Evolutionary conservation across 1,140 invertebrate species (phyloP).

Genomic region (Lepeophtheirus salmonis): DNA sequence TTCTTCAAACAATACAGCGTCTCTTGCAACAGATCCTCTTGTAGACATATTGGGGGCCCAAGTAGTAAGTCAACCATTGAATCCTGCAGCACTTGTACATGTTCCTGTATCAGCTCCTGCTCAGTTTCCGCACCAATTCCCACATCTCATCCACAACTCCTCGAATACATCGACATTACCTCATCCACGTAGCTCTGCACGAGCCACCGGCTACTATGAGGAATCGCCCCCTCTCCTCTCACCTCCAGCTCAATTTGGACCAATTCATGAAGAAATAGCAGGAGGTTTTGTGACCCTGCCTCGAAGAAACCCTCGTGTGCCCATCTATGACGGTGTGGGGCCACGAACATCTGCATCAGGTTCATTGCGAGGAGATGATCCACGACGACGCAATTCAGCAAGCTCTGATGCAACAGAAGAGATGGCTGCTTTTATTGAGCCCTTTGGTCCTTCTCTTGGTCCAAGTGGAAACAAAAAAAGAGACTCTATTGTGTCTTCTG

Average conservation of each 20-base stretch:
- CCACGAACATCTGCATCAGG: conserved; percentile 7
- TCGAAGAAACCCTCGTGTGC: background rate
- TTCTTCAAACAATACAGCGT: background rate
- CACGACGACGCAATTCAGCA: background rate
- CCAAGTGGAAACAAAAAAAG: background rate
- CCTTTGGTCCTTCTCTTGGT: background rate
- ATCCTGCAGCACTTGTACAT: conserved; percentile 12
- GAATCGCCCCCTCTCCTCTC: conserved; percentile 1
- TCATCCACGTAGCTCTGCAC: background rate
- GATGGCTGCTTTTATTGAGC: conserved; percentile 1
- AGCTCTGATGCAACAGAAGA: background rate
- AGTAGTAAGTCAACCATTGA: background rate
- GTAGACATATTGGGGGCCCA: too few species aligned
- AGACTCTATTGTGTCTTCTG: conserved; percentile 7
- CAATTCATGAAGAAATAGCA: background rate
- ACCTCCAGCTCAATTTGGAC: background rate
- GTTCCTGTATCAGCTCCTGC: background rate
- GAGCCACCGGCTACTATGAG: background rate
- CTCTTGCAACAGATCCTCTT: too few species aligned
- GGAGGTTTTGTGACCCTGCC: conserved; percentile 4
- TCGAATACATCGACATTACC: background rate
- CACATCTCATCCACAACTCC: conserved; percentile 8
- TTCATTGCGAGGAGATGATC: background rate
- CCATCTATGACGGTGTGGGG: conserved; percentile 13
- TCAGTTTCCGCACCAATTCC: conserved; percentile 16